Base-by-base conservation (phyloP, 23 tunicate genomes). In the Corella eumyota region DNA sequence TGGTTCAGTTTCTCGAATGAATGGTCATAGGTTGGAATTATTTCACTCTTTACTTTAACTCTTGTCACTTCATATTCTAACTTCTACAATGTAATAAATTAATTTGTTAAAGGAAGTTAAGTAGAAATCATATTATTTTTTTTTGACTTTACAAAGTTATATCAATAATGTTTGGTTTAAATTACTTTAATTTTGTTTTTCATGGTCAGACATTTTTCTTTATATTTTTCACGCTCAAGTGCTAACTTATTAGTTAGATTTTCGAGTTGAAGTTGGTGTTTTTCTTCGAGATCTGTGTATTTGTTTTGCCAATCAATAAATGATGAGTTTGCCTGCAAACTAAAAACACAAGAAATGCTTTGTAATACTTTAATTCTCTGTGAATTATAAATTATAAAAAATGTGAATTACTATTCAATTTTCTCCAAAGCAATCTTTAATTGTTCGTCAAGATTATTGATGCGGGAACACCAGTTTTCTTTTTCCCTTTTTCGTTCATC, bases 281-380 rank as follows among this genome's bases (percentile, higher is more conserved):
- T 40, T 21, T 32, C 36, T 6, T 31, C 49, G 2, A 48, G 40
- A 19, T 74, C 70, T 21, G 64, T 60, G 15, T 21, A 19, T 4
- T 74, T 28, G 30, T 36, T 3, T 37, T 74, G 80, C 80, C 80
- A 74, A 2, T 36, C 28, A 56, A 74, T 4, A 25, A 64, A 70
- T 2, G 31, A 21, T 21, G 40, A 6, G 31, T 27, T 54, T 32
- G 22, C 64, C 36, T 74, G 71, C 64, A 74, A 56, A 37, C 80
- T 74, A 32, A n/a, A n/a, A n/a, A n/a, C n/a, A n/a, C n/a, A n/a
- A n/a, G n/a, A n/a, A n/a, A n/a, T n/a, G n/a, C n/a, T n/a, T n/a
- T n/a, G n/a, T n/a, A n/a, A n/a, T n/a, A n/a, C n/a, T n/a, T n/a
- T n/a, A n/a, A n/a, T n/a, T n/a, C n/a, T n/a, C n/a, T n/a, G n/a